These are phyloP conservation scores for Danaus melanippus DNA, from an alignment of 1,140 invertebrate genomes.

Conservation along the genomic window DNA sequence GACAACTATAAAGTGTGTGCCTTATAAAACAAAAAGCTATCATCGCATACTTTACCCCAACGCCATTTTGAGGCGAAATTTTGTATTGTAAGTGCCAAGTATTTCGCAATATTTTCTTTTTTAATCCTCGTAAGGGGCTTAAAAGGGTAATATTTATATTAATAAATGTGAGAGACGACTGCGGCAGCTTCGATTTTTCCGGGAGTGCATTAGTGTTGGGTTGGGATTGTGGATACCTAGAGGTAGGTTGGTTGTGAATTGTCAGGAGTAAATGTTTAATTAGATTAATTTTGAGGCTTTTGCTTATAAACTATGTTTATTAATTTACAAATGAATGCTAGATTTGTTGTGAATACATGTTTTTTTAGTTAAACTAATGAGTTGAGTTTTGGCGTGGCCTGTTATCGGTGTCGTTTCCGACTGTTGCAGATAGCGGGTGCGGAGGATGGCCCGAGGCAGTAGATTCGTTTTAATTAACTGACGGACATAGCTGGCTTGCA, in stretches of 20 bases:
- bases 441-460: conserved; percentile 62
- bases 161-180: conserved; percentile 36
- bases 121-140: conserved; percentile 31
- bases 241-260: conserved; percentile 56
- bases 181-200: conserved; percentile 22
- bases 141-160: conserved; percentile 29
- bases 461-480: conserved; percentile 61
- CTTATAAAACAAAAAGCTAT: conserved; percentile 71
- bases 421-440: conserved; percentile 65
- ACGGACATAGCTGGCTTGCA: conserved; percentile 63
- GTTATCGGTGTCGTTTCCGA: conserved; percentile 65
- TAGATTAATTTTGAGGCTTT: conserved; percentile 37
- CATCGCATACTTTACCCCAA: conserved; percentile 70
- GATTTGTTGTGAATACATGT: not conserved
- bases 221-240: conserved; percentile 42
- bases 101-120: conserved; percentile 69
- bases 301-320: conserved; percentile 3
- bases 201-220: conserved; percentile 25
- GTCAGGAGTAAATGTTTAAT: conserved; percentile 53
- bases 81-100: conserved; percentile 72
- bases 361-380: conserved; percentile 6
- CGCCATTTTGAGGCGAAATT: conserved; percentile 74
- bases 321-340: not conserved
- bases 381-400: conserved; percentile 42
- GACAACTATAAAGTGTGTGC: conserved; percentile 52